Conservation (phyloP, 2,113 vertebrate genomes). For the Dasyurus viverrinus region DNA sequence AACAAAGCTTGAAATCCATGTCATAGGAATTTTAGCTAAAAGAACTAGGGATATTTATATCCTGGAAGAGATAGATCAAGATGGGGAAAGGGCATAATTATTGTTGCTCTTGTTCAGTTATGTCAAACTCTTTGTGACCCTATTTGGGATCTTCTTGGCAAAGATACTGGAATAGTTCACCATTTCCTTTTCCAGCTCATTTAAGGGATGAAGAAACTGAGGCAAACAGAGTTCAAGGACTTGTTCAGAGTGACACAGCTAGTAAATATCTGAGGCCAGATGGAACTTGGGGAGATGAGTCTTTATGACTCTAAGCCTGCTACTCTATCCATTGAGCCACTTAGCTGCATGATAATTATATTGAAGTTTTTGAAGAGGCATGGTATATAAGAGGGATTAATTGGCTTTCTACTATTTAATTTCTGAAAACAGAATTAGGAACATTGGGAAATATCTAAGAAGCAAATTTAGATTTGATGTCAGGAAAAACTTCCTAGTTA, state of each 20-base stretch:
- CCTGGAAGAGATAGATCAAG: not conserved
- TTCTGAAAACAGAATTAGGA: not conserved
- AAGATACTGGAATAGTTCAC: too few species aligned
- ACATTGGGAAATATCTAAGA: not conserved
- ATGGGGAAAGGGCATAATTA: not conserved
- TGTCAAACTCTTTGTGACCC: not conserved
- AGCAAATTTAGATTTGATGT: not conserved
- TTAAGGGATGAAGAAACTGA: not conserved
- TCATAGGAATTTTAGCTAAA: not conserved
- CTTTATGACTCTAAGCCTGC: not conserved
- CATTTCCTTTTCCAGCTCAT: not conserved
- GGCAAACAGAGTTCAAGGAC: not conserved
- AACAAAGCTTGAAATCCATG: not conserved
- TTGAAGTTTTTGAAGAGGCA: too few species aligned
- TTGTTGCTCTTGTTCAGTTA: not conserved
- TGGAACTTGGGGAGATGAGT: not conserved
- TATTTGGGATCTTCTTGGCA: not conserved
- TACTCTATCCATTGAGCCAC: not conserved
- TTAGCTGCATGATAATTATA: too few species aligned
- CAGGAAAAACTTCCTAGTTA: not conserved
- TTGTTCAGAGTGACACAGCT: not conserved
- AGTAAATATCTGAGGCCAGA: not conserved
- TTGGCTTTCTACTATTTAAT: not conserved
- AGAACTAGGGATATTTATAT: not conserved
- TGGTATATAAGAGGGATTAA: not conserved